Evolutionary conservation across 2,113 vertebrate species (phyloP).

Genomic region (Micronisus gabar): DNA sequence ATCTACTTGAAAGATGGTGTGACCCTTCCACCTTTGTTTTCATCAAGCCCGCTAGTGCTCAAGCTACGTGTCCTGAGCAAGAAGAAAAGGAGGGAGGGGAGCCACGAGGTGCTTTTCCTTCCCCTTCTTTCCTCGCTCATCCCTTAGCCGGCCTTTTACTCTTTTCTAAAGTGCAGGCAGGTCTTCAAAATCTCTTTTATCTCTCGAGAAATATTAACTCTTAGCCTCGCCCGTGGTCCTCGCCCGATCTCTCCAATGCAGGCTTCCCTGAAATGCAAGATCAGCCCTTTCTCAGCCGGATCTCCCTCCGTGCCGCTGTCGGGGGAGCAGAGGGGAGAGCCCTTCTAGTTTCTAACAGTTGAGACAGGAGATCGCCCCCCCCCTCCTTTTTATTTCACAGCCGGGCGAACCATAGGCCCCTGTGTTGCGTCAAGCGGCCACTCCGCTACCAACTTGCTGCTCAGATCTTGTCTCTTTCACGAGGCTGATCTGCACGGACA

Average conservation of each 20-base stretch:
- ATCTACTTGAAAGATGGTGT: constrained; percentile 3
- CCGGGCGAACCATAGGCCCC: constrained; percentile 56
- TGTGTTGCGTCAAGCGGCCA: constrained; percentile 52
- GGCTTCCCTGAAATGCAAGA: constrained; percentile 30
- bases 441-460: constrained; percentile 59
- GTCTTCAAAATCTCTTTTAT: constrained; percentile 69
- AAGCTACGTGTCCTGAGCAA: constrained; percentile 43
- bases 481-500: constrained; percentile 48
- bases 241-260: constrained; percentile 15
- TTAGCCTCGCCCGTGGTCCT: constrained; percentile 33
- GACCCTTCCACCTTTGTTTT: constrained; percentile 53
- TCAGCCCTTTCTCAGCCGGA: constrained; percentile 52
- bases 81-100: constrained; percentile 2
- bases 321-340: neutral
- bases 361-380: neutral
- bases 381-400: neutral
- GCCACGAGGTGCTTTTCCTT: constrained; percentile 53
- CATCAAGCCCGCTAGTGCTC: constrained; percentile 46
- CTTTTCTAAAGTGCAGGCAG: constrained; percentile 38
- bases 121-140: neutral
- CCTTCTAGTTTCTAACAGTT: neutral
- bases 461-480: constrained; percentile 46
- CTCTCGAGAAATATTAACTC: constrained; percentile 60
- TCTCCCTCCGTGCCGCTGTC: neutral
- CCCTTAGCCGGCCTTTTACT: constrained; percentile 70